Evolutionary conservation across 1,140 invertebrate genomes (phyloP), one percentile per base, ranked within the genome.

Genomic region (Cherax quadricarinatus): DNA sequence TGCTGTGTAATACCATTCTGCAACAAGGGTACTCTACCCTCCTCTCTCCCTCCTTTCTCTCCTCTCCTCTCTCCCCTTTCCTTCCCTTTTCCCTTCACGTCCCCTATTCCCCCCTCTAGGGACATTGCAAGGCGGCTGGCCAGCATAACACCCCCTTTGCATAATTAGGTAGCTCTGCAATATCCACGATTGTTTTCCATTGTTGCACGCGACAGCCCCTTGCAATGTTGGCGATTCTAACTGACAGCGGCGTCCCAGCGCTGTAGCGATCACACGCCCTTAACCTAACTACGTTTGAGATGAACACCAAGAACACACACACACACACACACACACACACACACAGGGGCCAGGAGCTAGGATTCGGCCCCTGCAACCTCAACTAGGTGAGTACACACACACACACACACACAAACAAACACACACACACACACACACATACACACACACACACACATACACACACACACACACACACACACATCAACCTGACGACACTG

Each of bases 81-180:
- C 51, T 24, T 60, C 30, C 49, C 85, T 30, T 48, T 24, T 48
- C 21, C 85, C 53, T 49, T 48, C 53, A 7, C 41, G 10, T 83
- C 21, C 30, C 51, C 21, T 57, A n/a, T 30, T 12, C 57, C 24
- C 48, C 82, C 62, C 18, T 16, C 62, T 66, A 66, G 80, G 78
- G 78, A 51, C 41, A 62, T 80, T 88, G 87, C 78, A 88, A 88
- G 87, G 87, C 78, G 88, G 53, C 53, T 66, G 87, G 87, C 87
- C 87, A 82, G 79, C 87, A 83, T 81, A 89, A 89, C 80, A 89
- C 88, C 62, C 80, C 80, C 49, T 89, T 89, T 89, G 80, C 81
- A 90, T 85, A 85, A 85, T 85, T 90, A 90, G 81, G 89, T 85
- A 60, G 70, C 82, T 85, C 21, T 90, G 82, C 82, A 85, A 90